These are phyloP conservation scores for Chaunax sp. DNA, from an alignment of 2,797 vertebrate genomes.

Conservation along the genomic window DNA sequence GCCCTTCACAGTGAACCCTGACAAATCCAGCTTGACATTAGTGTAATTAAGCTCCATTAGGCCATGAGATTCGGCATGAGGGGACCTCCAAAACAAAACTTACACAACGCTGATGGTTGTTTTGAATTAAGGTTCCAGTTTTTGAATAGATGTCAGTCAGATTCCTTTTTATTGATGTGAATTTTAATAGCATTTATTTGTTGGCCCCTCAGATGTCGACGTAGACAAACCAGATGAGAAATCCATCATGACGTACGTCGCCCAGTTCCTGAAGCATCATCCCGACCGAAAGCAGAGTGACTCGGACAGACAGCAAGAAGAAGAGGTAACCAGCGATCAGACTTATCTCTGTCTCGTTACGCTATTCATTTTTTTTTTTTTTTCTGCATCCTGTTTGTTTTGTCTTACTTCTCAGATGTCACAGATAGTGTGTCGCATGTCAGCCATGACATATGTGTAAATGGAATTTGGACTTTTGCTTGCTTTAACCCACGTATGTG, in stretches of 20 bases:
- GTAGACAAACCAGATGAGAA: slow-evolving; percentile 99
- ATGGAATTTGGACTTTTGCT: not conserved
- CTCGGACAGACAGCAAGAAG: slow-evolving; percentile 80
- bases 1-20: slow-evolving; percentile 77
- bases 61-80: slow-evolving; percentile 53
- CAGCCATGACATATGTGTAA: not conserved
- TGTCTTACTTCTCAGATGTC: slow-evolving; percentile 41
- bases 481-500: slow-evolving; percentile 23
- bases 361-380: slow-evolving; percentile 34
- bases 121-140: slow-evolving; percentile 33
- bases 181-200: slow-evolving; percentile 13
- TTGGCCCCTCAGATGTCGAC: slow-evolving; percentile 89
- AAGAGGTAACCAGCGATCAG: slow-evolving; percentile 86
- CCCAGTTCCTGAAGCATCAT: slow-evolving; percentile 95
- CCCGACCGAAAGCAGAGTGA: slow-evolving; percentile 83
- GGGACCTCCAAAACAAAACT: slow-evolving; percentile 49
- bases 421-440: slow-evolving; percentile 7
- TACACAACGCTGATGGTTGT: slow-evolving; percentile 42
- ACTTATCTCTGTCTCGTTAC: slow-evolving; percentile 24
- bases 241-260: slow-evolving; percentile 98
- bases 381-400: slow-evolving; percentile 38
- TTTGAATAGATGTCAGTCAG: slow-evolving; percentile 18
- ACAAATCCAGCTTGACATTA: slow-evolving; percentile 82
- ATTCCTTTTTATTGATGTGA: not conserved
- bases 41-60: slow-evolving; percentile 79